A percentile compares a stretch with the other conserved stretches of the same genome.
Evolutionary conservation across 2,797 vertebrate genomes (phyloP).

Genomic region (Paramormyrops hopkinsi): DNA sequence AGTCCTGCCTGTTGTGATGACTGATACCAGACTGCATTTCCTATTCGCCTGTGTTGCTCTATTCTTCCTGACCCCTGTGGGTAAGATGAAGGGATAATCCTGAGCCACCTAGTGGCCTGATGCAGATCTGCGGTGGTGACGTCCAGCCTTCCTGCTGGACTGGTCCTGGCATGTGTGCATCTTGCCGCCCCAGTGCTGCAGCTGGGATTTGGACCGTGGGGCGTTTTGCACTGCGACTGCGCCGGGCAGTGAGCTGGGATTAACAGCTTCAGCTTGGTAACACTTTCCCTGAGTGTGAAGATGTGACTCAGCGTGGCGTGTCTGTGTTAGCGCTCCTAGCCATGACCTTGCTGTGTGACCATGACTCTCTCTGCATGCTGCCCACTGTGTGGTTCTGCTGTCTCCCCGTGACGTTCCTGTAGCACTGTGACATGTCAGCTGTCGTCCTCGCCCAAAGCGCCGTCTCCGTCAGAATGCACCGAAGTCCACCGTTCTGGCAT

Average conservation of each 20-base stretch:
- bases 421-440: neutral
- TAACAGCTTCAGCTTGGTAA: neutral
- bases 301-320: neutral
- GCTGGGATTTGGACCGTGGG: neutral
- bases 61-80: neutral
- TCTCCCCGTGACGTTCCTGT: neutral
- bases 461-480: neutral
- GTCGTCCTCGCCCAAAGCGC: neutral
- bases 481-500: neutral
- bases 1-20: neutral
- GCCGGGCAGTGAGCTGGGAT: neutral
- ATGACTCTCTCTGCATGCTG: neutral
- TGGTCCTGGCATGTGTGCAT: neutral
- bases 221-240: neutral
- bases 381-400: neutral
- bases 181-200: neutral
- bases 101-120: neutral
- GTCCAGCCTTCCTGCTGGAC: neutral
- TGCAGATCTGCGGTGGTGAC: neutral
- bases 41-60: neutral
- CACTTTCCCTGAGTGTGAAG: neutral
- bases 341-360: conserved; percentile 1
- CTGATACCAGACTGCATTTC: neutral
- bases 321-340: neutral
- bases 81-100: neutral